A percentile compares a stretch with the other conserved stretches of the same genome.
Evolutionary conservation across 2,888 invertebrate species (phyloP).

Genomic region (Polydesmus complanatus): DNA sequence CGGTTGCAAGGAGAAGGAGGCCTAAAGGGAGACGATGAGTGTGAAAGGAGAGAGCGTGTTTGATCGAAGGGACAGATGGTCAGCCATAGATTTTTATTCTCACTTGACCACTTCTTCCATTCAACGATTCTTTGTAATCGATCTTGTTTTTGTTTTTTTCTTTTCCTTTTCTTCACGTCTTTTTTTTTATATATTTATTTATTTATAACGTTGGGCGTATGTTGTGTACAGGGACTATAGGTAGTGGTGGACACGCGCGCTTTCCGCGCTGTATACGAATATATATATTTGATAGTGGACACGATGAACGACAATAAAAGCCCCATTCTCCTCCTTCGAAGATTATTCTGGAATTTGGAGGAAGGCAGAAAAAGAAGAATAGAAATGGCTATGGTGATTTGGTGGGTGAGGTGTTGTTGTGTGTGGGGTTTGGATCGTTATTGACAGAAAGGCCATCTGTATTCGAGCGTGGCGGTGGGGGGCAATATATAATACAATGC

Average conservation of each 20-base stretch:
- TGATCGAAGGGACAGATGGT: background rate
- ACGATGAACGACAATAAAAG: background rate
- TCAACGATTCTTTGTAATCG: background rate
- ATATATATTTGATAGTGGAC: no score
- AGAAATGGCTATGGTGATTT: background rate
- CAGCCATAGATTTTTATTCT: background rate
- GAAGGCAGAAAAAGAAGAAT: background rate
- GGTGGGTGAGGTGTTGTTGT: background rate
- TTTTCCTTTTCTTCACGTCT: background rate
- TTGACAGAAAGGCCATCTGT: background rate
- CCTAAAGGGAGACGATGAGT: background rate
- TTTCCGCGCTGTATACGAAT: no score
- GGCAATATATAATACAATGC: background rate
- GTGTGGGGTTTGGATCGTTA: background rate
- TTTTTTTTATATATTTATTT: background rate
- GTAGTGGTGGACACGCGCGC: no score
- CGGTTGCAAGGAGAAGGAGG: no score
- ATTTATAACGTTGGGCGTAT: background rate
- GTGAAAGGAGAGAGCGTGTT: background rate
- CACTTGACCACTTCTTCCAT: background rate
- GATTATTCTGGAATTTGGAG: background rate
- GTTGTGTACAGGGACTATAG: no score
- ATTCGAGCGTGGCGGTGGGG: background rate
- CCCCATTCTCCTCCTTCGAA: background rate
- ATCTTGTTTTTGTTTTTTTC: background rate